These are phyloP conservation scores for Athalia rosae DNA, from an alignment of 2,888 invertebrate species.

Conservation along the genomic window DNA sequence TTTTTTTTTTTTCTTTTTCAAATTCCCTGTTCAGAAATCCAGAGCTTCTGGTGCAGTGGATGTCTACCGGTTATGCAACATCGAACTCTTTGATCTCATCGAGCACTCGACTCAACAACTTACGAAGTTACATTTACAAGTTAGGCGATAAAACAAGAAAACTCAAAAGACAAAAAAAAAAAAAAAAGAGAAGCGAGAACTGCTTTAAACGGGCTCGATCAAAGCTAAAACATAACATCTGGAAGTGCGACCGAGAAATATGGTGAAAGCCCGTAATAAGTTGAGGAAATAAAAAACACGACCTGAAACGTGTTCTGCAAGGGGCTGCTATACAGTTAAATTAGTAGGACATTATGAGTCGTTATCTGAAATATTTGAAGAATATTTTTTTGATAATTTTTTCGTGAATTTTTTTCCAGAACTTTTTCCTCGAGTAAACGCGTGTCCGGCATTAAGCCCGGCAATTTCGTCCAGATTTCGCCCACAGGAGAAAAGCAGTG, in stretches of 20 bases:
- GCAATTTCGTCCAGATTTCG: background rate
- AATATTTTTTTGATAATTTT: slow-evolving; percentile 36
- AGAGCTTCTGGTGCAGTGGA: slow-evolving; percentile 3
- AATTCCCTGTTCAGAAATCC: background rate
- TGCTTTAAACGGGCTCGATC: too few relatives aligned
- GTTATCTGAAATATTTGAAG: slow-evolving; percentile 24
- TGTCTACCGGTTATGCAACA: background rate
- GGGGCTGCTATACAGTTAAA: background rate
- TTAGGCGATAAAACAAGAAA: too few relatives aligned
- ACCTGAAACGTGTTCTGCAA: background rate
- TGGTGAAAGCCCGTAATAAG: background rate
- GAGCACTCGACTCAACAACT: too few relatives aligned
- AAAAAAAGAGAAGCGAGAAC: too few relatives aligned
- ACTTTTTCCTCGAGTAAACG: slow-evolving; percentile 47
- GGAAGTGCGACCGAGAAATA: background rate
- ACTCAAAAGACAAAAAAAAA: too few relatives aligned
- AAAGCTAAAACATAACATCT: too few relatives aligned
- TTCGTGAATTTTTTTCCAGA: slow-evolving; percentile 38
- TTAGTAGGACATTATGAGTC: slow-evolving; percentile 31
- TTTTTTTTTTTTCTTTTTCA: background rate
- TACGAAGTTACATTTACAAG: too few relatives aligned
- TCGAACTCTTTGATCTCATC: too few relatives aligned
- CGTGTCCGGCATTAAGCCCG: slow-evolving; percentile 47
- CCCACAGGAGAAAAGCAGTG: slow-evolving; percentile 24
- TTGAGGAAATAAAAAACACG: slow-evolving; percentile 11